Conservation (phyloP, 2,888 invertebrate genomes). For the Amiota communis region DNA sequence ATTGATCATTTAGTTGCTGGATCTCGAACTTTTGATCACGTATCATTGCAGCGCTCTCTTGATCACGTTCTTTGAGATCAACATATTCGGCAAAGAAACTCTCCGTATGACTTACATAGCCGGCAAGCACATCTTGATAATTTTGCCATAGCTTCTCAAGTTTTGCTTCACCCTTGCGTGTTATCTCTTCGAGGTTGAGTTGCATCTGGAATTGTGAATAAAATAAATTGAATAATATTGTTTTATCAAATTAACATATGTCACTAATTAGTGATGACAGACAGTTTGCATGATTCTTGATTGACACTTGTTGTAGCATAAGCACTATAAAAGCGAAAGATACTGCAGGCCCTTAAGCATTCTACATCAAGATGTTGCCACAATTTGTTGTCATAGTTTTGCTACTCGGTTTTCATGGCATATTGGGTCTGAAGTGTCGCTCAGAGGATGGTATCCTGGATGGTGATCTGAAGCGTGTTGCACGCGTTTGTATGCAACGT, state of each 20-base stretch:
- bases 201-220: slow-evolving; percentile 64
- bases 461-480: slow-evolving; percentile 76
- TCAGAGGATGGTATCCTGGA: slow-evolving; percentile 77
- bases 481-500: slow-evolving; percentile 76
- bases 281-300: slow-evolving; percentile 33
- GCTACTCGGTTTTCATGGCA: slow-evolving; percentile 24
- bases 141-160: slow-evolving; percentile 74
- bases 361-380: slow-evolving; percentile 44
- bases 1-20: slow-evolving; percentile 66
- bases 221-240: not conserved
- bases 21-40: slow-evolving; percentile 71
- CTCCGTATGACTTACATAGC: slow-evolving; percentile 72
- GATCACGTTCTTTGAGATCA: slow-evolving; percentile 72
- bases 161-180: slow-evolving; percentile 73
- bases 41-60: slow-evolving; percentile 68
- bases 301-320: not conserved
- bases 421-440: slow-evolving; percentile 74
- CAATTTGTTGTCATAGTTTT: slow-evolving; percentile 30
- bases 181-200: slow-evolving; percentile 72
- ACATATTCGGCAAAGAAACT: slow-evolving; percentile 73
- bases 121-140: slow-evolving; percentile 71
- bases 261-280: slow-evolving; percentile 40
- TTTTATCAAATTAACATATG: slow-evolving; percentile 41
- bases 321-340: slow-evolving; percentile 47
- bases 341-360: not conserved